phyloP scores from a whole-genome alignment of 2,888 invertebrate genomes.

The Saturnia pavonia region DNA sequence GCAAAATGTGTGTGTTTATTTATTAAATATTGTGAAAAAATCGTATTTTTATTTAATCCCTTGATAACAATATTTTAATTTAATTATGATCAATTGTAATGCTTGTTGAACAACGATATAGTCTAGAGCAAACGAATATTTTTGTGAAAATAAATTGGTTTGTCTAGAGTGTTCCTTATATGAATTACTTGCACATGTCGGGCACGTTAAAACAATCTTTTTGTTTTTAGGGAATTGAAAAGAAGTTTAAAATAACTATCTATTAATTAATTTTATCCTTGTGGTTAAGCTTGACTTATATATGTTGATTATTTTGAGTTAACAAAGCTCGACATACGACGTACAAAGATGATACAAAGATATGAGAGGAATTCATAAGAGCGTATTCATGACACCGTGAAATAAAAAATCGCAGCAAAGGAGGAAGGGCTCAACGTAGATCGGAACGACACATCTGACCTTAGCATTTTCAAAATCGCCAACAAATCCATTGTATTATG shows the following conservation, averaged over 20 bases:
- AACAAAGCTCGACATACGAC: too few relatives aligned
- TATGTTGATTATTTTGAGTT: too few relatives aligned
- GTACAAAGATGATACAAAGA: too few relatives aligned
- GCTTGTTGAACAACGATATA: background rate
- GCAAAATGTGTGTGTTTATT: slow-evolving; percentile 68
- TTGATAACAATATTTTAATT: background rate
- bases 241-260: too few relatives aligned
- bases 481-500: slow-evolving; percentile 60
- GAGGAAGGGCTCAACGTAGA: slow-evolving; percentile 66
- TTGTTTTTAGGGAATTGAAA: too few relatives aligned
- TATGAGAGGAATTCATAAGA: slow-evolving; percentile 23
- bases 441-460: slow-evolving; percentile 60
- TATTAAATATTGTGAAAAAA: slow-evolving; percentile 66
- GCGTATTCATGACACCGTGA: slow-evolving; percentile 57
- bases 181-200: background rate
- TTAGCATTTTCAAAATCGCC: slow-evolving; percentile 75
- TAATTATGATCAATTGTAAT: background rate
- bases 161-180: background rate
- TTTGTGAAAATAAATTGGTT: background rate
- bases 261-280: too few relatives aligned
- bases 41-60: slow-evolving; percentile 23
- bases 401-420: slow-evolving; percentile 64
- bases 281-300: too few relatives aligned
- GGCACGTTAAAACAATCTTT: too few relatives aligned
- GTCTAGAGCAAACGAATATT: too few relatives aligned